Percentiles rank a stretch among this genome's conserved stretches.
Conservation (phyloP, 2,797 vertebrate species). For the Sebastiscus albofasciatus region DNA sequence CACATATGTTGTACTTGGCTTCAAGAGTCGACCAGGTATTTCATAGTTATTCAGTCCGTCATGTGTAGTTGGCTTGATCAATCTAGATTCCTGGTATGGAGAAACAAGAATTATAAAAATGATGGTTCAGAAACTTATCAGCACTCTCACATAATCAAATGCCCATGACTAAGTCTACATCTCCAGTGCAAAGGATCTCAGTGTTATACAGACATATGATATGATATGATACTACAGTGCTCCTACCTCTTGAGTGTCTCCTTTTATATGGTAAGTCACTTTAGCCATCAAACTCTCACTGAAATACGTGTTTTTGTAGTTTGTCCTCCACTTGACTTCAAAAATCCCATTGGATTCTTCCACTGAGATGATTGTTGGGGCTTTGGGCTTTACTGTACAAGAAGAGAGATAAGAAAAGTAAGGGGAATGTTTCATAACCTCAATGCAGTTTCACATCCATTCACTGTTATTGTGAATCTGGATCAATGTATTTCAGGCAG, state of each 20-base stretch:
- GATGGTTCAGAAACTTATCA: background rate
- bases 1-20: conserved; percentile 38
- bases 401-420: background rate
- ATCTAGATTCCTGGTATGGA: rapidly evolving
- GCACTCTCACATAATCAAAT: background rate
- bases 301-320: rapidly evolving
- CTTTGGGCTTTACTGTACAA: conserved; percentile 59
- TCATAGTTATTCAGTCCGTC: rapidly evolving
- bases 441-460: background rate
- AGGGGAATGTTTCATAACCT: background rate
- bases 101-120: background rate
- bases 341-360: background rate
- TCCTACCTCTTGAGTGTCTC: conserved; percentile 21
- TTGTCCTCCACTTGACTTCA: conserved; percentile 39
- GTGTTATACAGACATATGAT: background rate
- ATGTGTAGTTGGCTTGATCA: rapidly evolving
- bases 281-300: background rate
- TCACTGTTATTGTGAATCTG: background rate
- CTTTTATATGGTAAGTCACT: conserved; percentile 52
- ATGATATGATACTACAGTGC: too few species aligned
- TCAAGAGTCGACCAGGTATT: conserved; percentile 1
- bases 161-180: background rate
- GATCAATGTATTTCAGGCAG: background rate
- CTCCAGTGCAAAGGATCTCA: background rate
- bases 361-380: conserved; percentile 46